Evolutionary conservation across 1,140 invertebrate genomes (phyloP), one percentile per base, ranked within the genome.

Genomic region (Tetragnatha versicolor): DNA sequence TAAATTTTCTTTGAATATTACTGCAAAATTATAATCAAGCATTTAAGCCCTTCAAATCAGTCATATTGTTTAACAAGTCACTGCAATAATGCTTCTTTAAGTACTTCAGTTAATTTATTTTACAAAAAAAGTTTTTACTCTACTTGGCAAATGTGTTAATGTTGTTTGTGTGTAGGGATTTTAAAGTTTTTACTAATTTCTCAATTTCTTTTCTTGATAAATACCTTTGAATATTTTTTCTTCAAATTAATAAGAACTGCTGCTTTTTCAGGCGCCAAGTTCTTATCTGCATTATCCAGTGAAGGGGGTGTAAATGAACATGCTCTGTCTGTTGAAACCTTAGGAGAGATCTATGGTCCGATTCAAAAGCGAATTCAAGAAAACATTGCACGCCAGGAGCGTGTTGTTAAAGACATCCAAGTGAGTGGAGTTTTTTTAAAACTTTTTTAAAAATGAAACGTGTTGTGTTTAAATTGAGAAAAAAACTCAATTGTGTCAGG

Each of bases 291-390:
- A 1, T 86, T 98, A 79, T 89, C 91, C 10, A 90, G 92, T 82
- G 93, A 96, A 85, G 94, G 95, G 29, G 90, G 91, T 2, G 91
- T 98, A 27, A 94, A 95, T 86, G 97, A 98, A 86, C 91, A 92
- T 12, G 89, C 90, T 66, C 82, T 97, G 55, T 93, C 94, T 0
- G 88, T 91, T 1, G 90, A 92, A 82, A 90, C 90, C 81, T 88
- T 99, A 76, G 92, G 93, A 31, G 87, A 91, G 81, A 88, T 90
- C n/a, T 96, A 93, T 82, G 91, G 91, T 35, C 92, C 93, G 17
- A 86, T 98, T 55, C 92, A 95, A 84, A 90, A 92, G 82, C 66
- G 82, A 55, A 88, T 90, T 42, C 83, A 85, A 31, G 92, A 94
- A 25, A 95, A 91, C 84, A 85, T 94, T 70, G 88, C 89, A 53